Conservation (phyloP, 2,888 invertebrate species). For the Phorcus lineatus region DNA sequence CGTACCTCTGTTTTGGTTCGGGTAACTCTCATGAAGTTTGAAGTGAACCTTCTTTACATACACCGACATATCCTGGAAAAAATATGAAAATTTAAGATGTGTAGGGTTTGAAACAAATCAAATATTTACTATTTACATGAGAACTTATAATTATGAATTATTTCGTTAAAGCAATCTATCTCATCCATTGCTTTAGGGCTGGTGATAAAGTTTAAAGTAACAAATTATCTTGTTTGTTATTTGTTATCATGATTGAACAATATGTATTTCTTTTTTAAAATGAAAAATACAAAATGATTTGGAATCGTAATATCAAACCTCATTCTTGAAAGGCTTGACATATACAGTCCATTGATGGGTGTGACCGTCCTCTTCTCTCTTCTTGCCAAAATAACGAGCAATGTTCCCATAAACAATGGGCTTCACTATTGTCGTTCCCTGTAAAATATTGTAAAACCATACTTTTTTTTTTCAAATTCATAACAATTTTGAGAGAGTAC, state of each 20-base stretch:
- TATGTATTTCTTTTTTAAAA: not conserved
- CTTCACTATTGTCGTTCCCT: conserved; percentile 83
- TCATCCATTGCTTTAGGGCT: too few relatives aligned
- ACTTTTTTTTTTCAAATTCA: too few relatives aligned
- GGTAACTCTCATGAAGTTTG: conserved; percentile 97
- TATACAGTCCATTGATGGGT: conserved; percentile 99
- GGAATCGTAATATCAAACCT: conserved; percentile 59
- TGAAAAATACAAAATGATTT: not conserved
- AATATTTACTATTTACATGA: too few relatives aligned
- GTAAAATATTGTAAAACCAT: conserved; percentile 3
- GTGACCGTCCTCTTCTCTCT: conserved; percentile 97
- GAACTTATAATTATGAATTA: too few relatives aligned
- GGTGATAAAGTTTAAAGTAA: too few relatives aligned
- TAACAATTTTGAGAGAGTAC: too few relatives aligned
- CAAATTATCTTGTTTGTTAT: not conserved
- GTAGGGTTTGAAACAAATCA: not conserved
- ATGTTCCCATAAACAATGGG: conserved; percentile 97
- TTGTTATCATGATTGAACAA: too few relatives aligned
- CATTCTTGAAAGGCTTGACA: conserved; percentile 88
- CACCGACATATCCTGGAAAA: conserved; percentile 86
- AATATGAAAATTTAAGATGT: not conserved
- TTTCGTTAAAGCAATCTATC: too few relatives aligned
- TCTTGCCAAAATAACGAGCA: conserved; percentile 95
- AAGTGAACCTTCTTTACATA: conserved; percentile 97
- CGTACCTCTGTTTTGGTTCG: conserved; percentile 87